Evolutionary conservation across 1,140 invertebrate genomes (phyloP), one percentile per base, ranked within the genome.

Genomic region (Chymomyza costata): DNA sequence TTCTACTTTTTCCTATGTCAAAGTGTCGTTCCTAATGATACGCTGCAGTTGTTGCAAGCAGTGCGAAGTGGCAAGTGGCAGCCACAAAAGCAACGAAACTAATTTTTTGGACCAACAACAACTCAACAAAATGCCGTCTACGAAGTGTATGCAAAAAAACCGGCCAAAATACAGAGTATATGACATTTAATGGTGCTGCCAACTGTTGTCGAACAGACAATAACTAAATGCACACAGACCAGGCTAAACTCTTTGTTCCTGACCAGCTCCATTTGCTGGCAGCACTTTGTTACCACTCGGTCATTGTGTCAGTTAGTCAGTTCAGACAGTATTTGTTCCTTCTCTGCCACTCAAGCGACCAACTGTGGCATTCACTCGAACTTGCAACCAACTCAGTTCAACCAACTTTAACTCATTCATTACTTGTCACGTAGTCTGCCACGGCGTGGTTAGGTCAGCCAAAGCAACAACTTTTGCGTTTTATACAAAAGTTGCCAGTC

Each of bases 141-240:
- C n/a, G 46, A 64, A 64, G 60, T 60, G 61, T 64, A 64, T 64
- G 61, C 61, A 64, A 60, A 59, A 54, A 43, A 55, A 57, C 44
- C 19, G 37, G 40, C n/a, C 28, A 13, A 38, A 50, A 54, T 52
- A 58, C 55, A 35, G 46, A 64, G 61, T 64, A 64, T 46, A 64
- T 64, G 61, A 64, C 61, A 64, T 60, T 64, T 64, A 64, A 64
- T 64, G 56, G 61, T 57, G n/a, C n/a, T n/a, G 58, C 58, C 58
- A 61, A 61, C 53, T 61, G 53, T 61, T 61, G 58, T 61, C 58
- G 41, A 61, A 61, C n/a, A n/a, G n/a, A n/a, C 53, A 64, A 60
- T 59, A 64, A 50, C 25, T 44, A n/a, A n/a, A n/a, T n/a, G 51
- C 56, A 21, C 25, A 14, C 16, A 21, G 41, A 17, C 51, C n/a